phyloP scores from a whole-genome alignment of 1,140 invertebrate species.

The Doryteuthis pealeii region DNA sequence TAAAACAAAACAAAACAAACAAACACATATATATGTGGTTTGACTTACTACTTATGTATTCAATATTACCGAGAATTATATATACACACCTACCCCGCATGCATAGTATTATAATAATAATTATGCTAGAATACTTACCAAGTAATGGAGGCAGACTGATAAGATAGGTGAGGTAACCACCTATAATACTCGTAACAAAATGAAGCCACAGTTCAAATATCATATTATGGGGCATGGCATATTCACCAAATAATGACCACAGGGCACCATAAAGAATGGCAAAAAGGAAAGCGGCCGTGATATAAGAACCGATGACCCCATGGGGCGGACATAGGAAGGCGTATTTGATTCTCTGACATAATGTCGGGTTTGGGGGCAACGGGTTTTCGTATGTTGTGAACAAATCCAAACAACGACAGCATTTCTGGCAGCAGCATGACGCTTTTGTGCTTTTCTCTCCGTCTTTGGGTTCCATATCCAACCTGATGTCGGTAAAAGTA shows the following conservation, averaged over 20 bases:
- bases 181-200: constrained; percentile 71
- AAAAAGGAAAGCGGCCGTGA: constrained; percentile 38
- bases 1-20: too few relatives aligned
- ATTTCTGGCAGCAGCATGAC: too few relatives aligned
- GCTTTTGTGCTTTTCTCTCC: too few relatives aligned
- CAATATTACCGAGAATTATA: too few relatives aligned
- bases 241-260: constrained; percentile 72
- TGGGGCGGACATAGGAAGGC: constrained; percentile 47
- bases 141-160: constrained; percentile 78
- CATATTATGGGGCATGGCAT: constrained; percentile 75
- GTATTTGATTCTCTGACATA: constrained; percentile 28
- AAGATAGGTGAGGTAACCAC: constrained; percentile 75
- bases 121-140: constrained; percentile 41
- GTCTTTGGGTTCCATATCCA: too few relatives aligned
- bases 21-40: too few relatives aligned
- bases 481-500: too few relatives aligned
- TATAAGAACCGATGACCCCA: constrained; percentile 38
- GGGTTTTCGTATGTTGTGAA: too few relatives aligned
- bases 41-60: too few relatives aligned
- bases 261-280: constrained; percentile 76
- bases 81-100: too few relatives aligned
- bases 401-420: too few relatives aligned
- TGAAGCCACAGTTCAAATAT: constrained; percentile 73
- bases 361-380: constrained; percentile 25
- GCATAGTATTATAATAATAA: too few relatives aligned